These are phyloP conservation scores for Bufo gargarizans DNA, from an alignment of 2,113 vertebrate species.

Conservation along the genomic window DNA sequence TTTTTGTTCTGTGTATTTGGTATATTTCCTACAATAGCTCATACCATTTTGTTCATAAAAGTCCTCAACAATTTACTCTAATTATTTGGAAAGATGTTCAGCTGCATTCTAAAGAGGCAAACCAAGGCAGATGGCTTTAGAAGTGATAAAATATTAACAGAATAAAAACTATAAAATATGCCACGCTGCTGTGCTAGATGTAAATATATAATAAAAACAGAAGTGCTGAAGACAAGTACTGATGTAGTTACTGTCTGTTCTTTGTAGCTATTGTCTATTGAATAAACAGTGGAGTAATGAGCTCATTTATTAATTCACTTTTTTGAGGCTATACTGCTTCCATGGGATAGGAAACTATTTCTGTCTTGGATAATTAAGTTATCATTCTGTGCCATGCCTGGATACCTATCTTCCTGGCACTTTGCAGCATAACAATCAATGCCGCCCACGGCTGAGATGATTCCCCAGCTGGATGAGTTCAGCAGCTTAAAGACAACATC, in stretches of 20 bases:
- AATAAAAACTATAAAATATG: too few relatives aligned
- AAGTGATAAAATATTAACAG: too few relatives aligned
- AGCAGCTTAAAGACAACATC: slow-evolving; percentile 41
- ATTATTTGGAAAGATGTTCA: neutral
- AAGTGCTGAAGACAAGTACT: neutral
- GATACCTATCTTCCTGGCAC: slow-evolving; percentile 40
- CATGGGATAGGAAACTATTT: neutral
- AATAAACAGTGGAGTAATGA: neutral
- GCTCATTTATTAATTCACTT: neutral
- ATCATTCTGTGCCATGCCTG: slow-evolving; percentile 43
- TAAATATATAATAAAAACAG: too few relatives aligned
- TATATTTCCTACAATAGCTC: too few relatives aligned
- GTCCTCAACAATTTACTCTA: neutral
- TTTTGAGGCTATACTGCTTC: neutral
- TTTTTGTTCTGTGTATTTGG: too few relatives aligned
- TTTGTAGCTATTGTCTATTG: neutral
- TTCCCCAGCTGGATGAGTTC: slow-evolving; percentile 51
- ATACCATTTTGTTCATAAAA: neutral
- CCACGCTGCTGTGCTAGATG: too few relatives aligned
- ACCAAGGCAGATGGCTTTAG: neutral
- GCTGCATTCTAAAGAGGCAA: neutral
- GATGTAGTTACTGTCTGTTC: neutral
- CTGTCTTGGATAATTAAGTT: slow-evolving; percentile 45
- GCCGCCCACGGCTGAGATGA: slow-evolving; percentile 43
- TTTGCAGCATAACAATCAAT: slow-evolving; percentile 35